phyloP scores from a whole-genome alignment of 2,113 vertebrate species.

The Leucopsar rothschildi region DNA sequence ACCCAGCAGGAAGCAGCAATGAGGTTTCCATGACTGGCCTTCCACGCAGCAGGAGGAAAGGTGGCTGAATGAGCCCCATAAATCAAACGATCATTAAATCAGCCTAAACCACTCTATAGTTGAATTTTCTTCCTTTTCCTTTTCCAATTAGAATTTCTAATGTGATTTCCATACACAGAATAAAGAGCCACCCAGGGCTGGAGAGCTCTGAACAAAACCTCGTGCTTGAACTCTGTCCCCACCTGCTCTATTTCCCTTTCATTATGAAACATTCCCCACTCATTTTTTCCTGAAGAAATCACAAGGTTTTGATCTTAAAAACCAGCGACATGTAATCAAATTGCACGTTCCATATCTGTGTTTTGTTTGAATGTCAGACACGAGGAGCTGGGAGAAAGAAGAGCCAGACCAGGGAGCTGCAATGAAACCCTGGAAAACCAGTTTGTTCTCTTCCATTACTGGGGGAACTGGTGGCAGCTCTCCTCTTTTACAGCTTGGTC shows the following conservation, averaged over 20 bases:
- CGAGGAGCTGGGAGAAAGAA: background rate
- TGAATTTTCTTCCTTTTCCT: background rate
- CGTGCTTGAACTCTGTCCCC: background rate
- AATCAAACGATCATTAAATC: background rate
- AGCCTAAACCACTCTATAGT: background rate
- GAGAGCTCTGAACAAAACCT: background rate
- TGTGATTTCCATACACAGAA: background rate
- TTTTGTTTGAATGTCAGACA: background rate
- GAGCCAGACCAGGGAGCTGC: background rate
- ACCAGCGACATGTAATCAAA: background rate
- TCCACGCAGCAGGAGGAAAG: background rate
- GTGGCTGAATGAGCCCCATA: background rate
- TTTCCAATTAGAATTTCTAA: background rate
- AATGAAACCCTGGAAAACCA: background rate
- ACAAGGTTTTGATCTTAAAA: background rate
- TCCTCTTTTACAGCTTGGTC: background rate
- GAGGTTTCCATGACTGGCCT: background rate
- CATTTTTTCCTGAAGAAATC: background rate
- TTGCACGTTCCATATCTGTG: background rate
- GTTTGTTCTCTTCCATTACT: background rate
- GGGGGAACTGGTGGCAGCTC: background rate
- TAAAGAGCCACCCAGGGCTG: background rate
- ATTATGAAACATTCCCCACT: background rate
- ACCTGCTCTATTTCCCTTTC: background rate
- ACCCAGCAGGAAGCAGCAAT: background rate